Percentiles rank a stretch among this genome's conserved stretches.
Evolutionary conservation across 2,888 invertebrate genomes (phyloP).

Genomic region (Branchipolynoe longqiensis): DNA sequence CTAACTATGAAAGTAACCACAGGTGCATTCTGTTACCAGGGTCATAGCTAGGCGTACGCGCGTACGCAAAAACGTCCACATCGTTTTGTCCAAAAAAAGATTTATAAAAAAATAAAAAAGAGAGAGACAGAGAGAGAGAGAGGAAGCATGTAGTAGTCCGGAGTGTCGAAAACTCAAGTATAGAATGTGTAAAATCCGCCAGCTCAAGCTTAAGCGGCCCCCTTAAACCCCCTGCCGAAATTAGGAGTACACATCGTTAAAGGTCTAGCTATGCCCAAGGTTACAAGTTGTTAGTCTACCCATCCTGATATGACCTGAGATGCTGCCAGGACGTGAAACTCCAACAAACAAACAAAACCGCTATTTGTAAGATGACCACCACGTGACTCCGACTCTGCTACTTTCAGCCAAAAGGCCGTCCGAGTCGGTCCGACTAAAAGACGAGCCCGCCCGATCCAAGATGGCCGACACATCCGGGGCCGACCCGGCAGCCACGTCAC

Average conservation of each 20-base stretch:
- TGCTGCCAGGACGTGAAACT: no score
- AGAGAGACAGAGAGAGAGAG: background rate
- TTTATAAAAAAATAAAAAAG: background rate
- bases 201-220: no score
- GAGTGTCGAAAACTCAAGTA: no score
- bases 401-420: conserved; percentile 38
- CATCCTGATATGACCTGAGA: no score
- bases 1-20: background rate
- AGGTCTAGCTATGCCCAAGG: background rate
- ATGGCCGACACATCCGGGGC: conserved; percentile 37
- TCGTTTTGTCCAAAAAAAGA: background rate
- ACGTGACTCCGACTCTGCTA: background rate
- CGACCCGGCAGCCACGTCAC: background rate
- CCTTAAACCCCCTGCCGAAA: no score
- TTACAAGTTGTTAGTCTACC: background rate
- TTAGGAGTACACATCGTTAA: no score
- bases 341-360: no score
- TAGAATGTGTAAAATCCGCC: no score
- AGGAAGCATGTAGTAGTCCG: no score
- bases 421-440: conserved; percentile 45
- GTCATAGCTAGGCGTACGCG: background rate
- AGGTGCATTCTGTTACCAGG: background rate
- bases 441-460: conserved; percentile 42
- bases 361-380: background rate
- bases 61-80: no score